These are phyloP conservation scores for Malurus alboscapulatus DNA, from an alignment of 2,113 vertebrate species.

Conservation along the genomic window DNA sequence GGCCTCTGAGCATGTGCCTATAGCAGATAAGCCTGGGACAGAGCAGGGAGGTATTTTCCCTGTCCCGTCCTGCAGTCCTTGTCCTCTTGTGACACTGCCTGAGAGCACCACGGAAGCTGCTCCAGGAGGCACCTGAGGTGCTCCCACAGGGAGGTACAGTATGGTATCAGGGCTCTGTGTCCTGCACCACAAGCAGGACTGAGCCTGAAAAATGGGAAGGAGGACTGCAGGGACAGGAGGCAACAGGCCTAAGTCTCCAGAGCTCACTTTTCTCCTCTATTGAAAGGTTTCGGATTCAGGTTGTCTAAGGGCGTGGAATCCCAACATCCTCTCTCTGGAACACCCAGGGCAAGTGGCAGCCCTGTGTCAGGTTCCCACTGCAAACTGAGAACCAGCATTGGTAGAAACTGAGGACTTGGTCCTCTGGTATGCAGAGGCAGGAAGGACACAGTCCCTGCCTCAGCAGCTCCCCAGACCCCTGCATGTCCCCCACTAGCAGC, in stretches of 20 bases:
- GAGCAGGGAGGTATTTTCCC: background rate
- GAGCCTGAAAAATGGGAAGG: background rate
- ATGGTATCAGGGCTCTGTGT: background rate
- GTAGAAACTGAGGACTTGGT: background rate
- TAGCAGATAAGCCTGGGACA: background rate
- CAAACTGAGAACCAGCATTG: background rate
- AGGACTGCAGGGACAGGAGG: background rate
- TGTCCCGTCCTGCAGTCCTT: background rate
- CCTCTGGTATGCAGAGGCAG: background rate
- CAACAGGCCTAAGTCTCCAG: background rate
- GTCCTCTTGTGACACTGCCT: background rate
- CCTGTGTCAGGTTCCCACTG: fast-evolving
- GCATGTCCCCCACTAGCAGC: background rate
- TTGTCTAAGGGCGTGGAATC: background rate
- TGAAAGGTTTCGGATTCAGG: background rate
- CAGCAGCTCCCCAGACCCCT: background rate
- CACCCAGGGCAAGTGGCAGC: background rate
- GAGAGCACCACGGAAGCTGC: background rate
- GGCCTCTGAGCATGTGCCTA: background rate
- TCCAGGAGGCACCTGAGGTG: background rate
- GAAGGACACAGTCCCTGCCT: background rate
- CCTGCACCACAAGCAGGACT: background rate
- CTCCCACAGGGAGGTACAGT: background rate
- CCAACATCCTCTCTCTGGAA: background rate
- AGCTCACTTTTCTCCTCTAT: background rate